phyloP scores from a whole-genome alignment of 1,140 invertebrate species.

The Zophobas morio region DNA sequence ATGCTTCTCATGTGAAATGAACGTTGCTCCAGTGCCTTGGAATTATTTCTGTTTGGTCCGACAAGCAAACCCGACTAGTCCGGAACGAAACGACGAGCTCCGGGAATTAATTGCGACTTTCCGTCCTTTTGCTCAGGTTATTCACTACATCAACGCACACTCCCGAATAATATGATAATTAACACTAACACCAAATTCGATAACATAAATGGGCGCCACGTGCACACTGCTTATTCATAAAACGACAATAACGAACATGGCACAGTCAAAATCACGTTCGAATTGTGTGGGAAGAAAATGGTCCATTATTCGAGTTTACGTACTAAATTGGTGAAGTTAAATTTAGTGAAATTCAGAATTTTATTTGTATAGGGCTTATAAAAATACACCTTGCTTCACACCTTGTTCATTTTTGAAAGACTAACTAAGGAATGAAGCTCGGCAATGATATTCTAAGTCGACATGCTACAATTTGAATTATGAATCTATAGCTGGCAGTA shows the following conservation, averaged over 20 bases:
- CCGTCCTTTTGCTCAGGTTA: constrained; percentile 24
- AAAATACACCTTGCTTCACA: too few relatives aligned
- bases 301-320: background rate
- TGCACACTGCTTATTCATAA: constrained; percentile 8
- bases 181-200: constrained; percentile 29
- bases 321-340: too few relatives aligned
- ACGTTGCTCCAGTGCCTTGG: constrained; percentile 6
- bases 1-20: constrained; percentile 26
- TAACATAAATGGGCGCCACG: constrained; percentile 5
- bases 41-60: constrained; percentile 23
- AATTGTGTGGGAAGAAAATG: constrained; percentile 20
- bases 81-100: constrained; percentile 41
- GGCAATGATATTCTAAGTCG: too few relatives aligned
- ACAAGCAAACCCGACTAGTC: constrained; percentile 9
- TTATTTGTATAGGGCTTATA: too few relatives aligned
- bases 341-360: too few relatives aligned
- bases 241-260: constrained; percentile 34
- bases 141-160: constrained; percentile 16
- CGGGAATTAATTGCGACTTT: constrained; percentile 37
- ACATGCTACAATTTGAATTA: too few relatives aligned
- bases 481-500: too few relatives aligned
- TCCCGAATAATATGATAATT: constrained; percentile 31
- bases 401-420: too few relatives aligned
- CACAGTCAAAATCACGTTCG: constrained; percentile 12
- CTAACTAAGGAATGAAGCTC: too few relatives aligned